Base-by-base conservation (phyloP, 2,888 invertebrate species). In the Orthosia incerta region DNA sequence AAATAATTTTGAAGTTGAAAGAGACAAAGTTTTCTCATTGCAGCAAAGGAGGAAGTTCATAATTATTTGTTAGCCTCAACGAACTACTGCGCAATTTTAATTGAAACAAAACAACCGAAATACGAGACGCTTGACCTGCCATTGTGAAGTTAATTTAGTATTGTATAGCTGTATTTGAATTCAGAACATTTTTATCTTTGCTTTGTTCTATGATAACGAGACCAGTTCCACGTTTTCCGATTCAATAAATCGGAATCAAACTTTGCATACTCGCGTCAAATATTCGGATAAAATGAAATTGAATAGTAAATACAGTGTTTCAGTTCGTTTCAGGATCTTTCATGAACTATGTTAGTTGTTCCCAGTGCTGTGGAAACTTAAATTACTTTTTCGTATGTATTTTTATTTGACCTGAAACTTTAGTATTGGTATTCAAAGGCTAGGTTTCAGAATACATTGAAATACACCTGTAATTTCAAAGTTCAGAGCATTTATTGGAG, bases 41-140 rank as follows among this genome's bases (percentile, higher is more conserved):
- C 87, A 86, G 82, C 89, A 89, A 91, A 90, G 89, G 90, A 92
- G 92, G 92, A 89, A 93, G 91, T 93, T 92, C 89, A 88, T 94
- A 93, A 95, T 94, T 94, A 94, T 94, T 94, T 94, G 93, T 93
- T 92, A 89, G 86, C 89, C 89, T 85, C 90, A 86, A 87, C 90
- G 87, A 90, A 89, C 89, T 87, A 88, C 87, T 86, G 86, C 89
- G 86, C 89, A 86, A 91, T 93, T 94, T 93, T 93, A 94, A 94
- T 93, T 94, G 91, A 93, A 94, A 93, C 90, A 91, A 91, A 94
- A 93, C 91, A 92, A 93, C 88, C 88, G 87, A 90, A 93, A 92
- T 91, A 89, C 88, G 84, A 89, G 91, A 89, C 87, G 87, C 91
- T 93, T 92, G 92, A 93, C 92, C 93, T 87, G 88, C 86, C 87